phyloP scores from a whole-genome alignment of 1,140 invertebrate species.

The Holcopasites calliopsidis region DNA sequence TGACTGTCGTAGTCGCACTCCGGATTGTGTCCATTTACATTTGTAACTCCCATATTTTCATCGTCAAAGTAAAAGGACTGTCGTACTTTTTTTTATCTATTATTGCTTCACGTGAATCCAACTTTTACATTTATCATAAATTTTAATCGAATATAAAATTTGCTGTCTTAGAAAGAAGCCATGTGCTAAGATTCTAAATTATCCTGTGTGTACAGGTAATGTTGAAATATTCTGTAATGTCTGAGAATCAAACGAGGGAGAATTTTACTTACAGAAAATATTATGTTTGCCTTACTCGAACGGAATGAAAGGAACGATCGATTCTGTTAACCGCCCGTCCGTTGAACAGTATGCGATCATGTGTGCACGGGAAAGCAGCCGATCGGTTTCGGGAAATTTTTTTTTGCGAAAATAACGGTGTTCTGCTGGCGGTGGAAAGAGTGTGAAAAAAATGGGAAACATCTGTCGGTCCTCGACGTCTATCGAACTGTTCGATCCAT shows the following conservation, averaged over 20 bases:
- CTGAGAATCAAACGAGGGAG: too few relatives aligned
- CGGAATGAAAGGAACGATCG: constrained; percentile 54
- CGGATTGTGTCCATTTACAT: neutral
- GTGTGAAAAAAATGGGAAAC: constrained; percentile 73
- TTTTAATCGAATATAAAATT: too few relatives aligned
- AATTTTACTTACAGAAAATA: too few relatives aligned
- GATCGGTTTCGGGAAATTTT: constrained; percentile 70
- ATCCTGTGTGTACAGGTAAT: too few relatives aligned
- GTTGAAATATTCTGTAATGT: too few relatives aligned
- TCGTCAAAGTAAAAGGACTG: neutral
- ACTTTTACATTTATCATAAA: too few relatives aligned
- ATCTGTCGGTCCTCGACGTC: constrained; percentile 75
- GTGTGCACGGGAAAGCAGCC: constrained; percentile 50
- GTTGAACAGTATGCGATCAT: constrained; percentile 37
- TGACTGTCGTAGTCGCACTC: constrained; percentile 25
- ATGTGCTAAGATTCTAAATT: too few relatives aligned
- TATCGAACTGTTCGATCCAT: constrained; percentile 70
- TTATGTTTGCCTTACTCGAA: too few relatives aligned
- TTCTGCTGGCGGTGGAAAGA: constrained; percentile 63
- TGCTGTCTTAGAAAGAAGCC: too few relatives aligned
- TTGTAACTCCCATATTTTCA: neutral
- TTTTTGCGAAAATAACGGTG: constrained; percentile 75
- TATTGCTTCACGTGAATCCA: too few relatives aligned
- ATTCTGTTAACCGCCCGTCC: constrained; percentile 45
- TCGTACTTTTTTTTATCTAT: too few relatives aligned